Evolutionary conservation across 1,140 invertebrate species (phyloP).

Genomic region (Drosophila lacteicornis): DNA sequence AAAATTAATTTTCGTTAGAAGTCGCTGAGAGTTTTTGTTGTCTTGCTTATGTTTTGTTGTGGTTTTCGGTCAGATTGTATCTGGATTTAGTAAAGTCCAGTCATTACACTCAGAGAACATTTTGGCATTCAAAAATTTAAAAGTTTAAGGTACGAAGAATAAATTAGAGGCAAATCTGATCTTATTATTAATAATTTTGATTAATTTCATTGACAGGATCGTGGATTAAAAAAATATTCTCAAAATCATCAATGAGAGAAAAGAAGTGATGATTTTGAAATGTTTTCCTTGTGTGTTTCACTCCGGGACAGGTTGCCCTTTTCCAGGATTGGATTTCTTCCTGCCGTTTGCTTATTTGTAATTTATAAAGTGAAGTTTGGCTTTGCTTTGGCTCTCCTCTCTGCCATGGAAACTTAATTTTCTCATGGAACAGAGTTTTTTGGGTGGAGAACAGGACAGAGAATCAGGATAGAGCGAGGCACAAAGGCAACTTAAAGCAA

Average conservation of each 20-base stretch:
- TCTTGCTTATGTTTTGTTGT: slow-evolving; percentile 30
- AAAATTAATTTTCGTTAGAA: slow-evolving; percentile 81
- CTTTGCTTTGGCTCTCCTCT: slow-evolving; percentile 43
- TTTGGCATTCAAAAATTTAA: neutral
- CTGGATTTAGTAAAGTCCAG: neutral
- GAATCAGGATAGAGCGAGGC: neutral
- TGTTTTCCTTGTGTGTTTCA: neutral
- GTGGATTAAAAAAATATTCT: neutral
- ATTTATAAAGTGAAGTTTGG: slow-evolving; percentile 78
- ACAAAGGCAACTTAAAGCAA: slow-evolving; percentile 21
- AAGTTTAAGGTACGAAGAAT: neutral
- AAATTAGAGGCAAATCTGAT: too few relatives aligned
- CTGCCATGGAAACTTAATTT: slow-evolving; percentile 31
- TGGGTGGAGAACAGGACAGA: neutral
- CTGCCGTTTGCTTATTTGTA: slow-evolving; percentile 72
- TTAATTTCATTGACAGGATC: neutral
- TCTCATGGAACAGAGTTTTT: slow-evolving; percentile 15
- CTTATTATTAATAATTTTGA: neutral
- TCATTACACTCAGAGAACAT: slow-evolving; percentile 6
- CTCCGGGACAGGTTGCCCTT: slow-evolving; percentile 13
- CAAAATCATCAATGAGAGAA: neutral
- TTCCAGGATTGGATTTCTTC: slow-evolving; percentile 33
- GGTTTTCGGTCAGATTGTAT: slow-evolving; percentile 17
- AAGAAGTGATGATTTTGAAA: neutral
- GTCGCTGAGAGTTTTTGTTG: slow-evolving; percentile 54